Base-by-base conservation (phyloP, 2,888 invertebrate genomes). In the Ariolimax columbianus region DNA sequence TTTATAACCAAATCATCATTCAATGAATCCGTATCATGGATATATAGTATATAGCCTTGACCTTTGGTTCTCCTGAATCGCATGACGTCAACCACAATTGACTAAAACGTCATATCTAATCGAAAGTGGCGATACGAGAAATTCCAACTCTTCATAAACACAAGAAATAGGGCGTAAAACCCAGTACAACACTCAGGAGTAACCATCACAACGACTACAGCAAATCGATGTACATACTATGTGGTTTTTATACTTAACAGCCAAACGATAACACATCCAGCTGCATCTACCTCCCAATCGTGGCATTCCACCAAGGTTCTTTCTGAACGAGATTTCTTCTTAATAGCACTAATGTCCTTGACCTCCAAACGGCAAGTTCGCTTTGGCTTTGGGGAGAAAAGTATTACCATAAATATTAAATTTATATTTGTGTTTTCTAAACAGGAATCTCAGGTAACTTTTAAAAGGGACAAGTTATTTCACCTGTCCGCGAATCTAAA, bases 341-440 rank as follows among this genome's bases (percentile, higher is more conserved):
- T 87, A 43, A 87, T 78, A 6, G 83, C 47, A 66, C 87, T 87
- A 55, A 88, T 89, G 77, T 88, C 87, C 85, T 87, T 87, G 38
- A 89, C 89, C 84, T 89, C 89, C 86, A 89, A 83, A 26, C 88
- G 86, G 77, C 89, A 89, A 38, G 89, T 89, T 68, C 89, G 87
- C 14, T 86, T 84, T 2, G 87, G 87, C 88, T 89, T 88, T 66
- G 38, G 33, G 59, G 77, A n/a, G 47, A 70, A 40, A 68, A 47
- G 47, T 30, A 78, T 51, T 4, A 51, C 36, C 51, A 75, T 14
- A 43, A 75, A 33, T 4, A 33, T 1, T n/a, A 33, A 51, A 72
- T 40, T 26, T 26, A n/a, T 72, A 2, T 72, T 36, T 40, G 26
- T 9, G 14, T 47, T 47, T 47, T 14, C 47, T 11, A 17, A 47